Base-by-base conservation (phyloP, 92 coral and sea anemone genomes). In the Umimayanthus chanpuru region DNA sequence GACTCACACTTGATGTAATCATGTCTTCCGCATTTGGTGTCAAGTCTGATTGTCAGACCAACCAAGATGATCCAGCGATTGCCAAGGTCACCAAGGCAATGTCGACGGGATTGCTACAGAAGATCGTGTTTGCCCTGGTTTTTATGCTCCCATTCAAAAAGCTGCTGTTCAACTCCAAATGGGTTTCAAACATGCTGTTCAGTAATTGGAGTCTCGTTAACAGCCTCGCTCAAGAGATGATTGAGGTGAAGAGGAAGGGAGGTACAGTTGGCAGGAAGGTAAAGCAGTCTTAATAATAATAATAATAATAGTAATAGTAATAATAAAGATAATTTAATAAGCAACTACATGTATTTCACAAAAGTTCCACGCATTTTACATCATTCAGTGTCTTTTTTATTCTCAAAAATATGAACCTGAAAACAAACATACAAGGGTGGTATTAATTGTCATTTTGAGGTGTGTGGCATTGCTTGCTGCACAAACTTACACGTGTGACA, bases 1-100 rank as follows among this genome's bases (percentile, higher is more conserved):
- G 75, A 81, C 85, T 81, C 8, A 81, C 85, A 38, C 85, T 81
- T 64, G 85, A 81, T 81, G 85, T 81, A 40, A 81, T 81, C n/a
- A 81, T 81, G 85, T 81, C 85, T 23, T 65, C 85, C n/a, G 85
- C 85, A 21, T 81, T 81, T 81, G 85, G 85, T 65, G 43, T 81
- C 75, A 65, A 64, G 56, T 61, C 85, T 20, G 55, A 81, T 61
- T 81, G 85, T 61, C 85, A 81, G 75, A 81, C 73, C 30, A 81
- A 81, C 38, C 56, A 39, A 21, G 74, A 65, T 61, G 85, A 81
- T 81, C 74, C 67, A 10, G 85, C 53, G 1, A 49, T 65, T 81
- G 85, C 85, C 44, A 80, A 80, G 28, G 84, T 32, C 12, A 53
- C 70, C 16, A 53, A 55, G 21, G 84, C 84, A 16, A 80, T 80